Evolutionary conservation across 2,888 invertebrate species (phyloP).

Genomic region (Pyrochroa serraticornis): DNA sequence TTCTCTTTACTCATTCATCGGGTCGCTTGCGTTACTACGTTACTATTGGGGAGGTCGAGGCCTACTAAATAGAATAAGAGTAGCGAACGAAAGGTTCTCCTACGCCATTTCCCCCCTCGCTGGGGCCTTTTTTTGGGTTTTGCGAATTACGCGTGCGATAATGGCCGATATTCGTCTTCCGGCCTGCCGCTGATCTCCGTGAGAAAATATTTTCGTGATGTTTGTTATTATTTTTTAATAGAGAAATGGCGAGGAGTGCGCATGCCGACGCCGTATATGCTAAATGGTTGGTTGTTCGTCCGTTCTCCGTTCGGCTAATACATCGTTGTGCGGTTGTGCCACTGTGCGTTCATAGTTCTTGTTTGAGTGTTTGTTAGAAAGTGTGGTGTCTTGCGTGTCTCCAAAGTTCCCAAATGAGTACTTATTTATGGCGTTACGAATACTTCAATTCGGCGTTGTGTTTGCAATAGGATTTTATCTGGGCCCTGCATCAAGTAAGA

Average conservation of each 20-base stretch:
- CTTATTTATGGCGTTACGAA: constrained; percentile 81
- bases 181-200: too few relatives aligned
- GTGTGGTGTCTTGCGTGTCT: constrained; percentile 50
- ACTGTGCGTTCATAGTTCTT: constrained; percentile 27
- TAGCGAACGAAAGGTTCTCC: too few relatives aligned
- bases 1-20: too few relatives aligned
- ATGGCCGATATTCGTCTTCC: too few relatives aligned
- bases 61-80: too few relatives aligned
- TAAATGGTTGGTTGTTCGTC: constrained; percentile 46
- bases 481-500: constrained; percentile 47
- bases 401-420: constrained; percentile 67
- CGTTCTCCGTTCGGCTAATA: constrained; percentile 44
- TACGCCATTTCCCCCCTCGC: too few relatives aligned
- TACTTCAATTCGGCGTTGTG: constrained; percentile 72
- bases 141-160: too few relatives aligned
- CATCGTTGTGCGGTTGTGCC: constrained; percentile 59
- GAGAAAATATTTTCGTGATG: too few relatives aligned
- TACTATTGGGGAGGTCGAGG: too few relatives aligned
- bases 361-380: constrained; percentile 40
- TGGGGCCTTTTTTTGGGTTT: too few relatives aligned
- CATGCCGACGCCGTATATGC: constrained; percentile 41
- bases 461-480: constrained; percentile 61
- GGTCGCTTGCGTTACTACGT: too few relatives aligned
- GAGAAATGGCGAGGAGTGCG: constrained; percentile 28
- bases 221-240: too few relatives aligned